Percentiles rank a stretch among this genome's conserved stretches.
Evolutionary conservation across 2,113 vertebrate species (phyloP).

Genomic region (Barnardius zonarius): DNA sequence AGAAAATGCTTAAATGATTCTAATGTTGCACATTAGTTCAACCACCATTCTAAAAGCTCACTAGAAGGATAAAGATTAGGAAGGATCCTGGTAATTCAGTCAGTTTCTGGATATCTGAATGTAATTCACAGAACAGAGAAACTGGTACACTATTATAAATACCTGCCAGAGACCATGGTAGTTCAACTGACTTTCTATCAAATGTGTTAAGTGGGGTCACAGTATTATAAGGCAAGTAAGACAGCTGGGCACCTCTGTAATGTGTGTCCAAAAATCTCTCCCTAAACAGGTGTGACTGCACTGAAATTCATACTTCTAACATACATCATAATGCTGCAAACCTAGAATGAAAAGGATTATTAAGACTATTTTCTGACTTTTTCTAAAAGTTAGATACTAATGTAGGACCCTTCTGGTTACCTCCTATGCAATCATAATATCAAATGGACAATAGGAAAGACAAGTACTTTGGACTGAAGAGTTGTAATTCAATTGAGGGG

Average conservation of each 20-base stretch:
- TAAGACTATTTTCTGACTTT: neutral
- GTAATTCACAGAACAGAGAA: neutral
- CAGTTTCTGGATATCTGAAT: neutral
- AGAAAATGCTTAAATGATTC: slow-evolving; percentile 22
- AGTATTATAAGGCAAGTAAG: neutral
- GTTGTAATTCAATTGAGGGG: neutral
- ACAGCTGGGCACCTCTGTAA: neutral
- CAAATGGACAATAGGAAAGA: neutral
- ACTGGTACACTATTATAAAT: neutral
- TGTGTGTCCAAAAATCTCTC: neutral
- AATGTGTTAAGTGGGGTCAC: neutral
- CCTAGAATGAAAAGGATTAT: neutral
- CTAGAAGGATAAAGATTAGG: neutral
- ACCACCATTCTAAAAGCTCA: slow-evolving; percentile 1
- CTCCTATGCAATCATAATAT: neutral
- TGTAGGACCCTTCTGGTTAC: neutral
- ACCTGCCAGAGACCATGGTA: neutral
- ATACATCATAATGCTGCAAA: neutral
- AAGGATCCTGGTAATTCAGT: neutral
- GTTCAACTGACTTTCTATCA: neutral
- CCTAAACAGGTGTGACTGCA: neutral
- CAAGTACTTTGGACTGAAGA: neutral
- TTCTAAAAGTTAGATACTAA: neutral
- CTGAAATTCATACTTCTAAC: neutral
- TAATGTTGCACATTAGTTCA: neutral